Conservation (phyloP, 2,113 vertebrate species). For the Sorex araneus region DNA sequence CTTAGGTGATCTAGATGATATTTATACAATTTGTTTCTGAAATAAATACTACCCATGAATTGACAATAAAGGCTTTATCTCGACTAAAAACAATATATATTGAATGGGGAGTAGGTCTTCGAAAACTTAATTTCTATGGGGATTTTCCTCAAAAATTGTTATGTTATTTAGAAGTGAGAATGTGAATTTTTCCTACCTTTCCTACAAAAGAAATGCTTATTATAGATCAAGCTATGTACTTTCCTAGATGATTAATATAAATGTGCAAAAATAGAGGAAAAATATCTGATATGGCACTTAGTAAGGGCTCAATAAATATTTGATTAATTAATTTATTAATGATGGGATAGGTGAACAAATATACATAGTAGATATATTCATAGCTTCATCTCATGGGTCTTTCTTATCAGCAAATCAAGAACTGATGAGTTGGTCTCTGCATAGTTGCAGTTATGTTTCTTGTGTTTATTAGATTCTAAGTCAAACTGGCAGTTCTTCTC, state of each 20-base stretch:
- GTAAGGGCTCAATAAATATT: conserved; percentile 65
- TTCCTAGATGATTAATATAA: background rate
- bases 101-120: background rate
- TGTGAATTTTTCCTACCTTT: background rate
- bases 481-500: conserved; percentile 77
- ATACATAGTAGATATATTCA: background rate
- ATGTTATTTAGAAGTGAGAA: background rate
- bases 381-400: conserved; percentile 25
- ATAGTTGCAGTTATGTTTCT: conserved; percentile 70
- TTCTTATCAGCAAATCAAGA: conserved; percentile 50
- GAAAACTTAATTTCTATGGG: background rate
- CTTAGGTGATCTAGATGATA: conserved; percentile 44
- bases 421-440: conserved; percentile 67
- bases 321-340: conserved; percentile 63
- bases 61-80: conserved; percentile 37
- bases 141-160: background rate
- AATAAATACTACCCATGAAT: conserved; percentile 26
- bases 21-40: conserved; percentile 13
- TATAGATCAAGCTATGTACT: conserved; percentile 40
- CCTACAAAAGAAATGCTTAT: conserved; percentile 41
- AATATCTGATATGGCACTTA: background rate
- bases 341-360: background rate
- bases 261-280: conserved; percentile 42
- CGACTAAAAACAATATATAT: too few relatives aligned
- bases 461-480: conserved; percentile 80